Conservation (phyloP, 2,797 vertebrate genomes). For the Aeoliscus strigatus region DNA sequence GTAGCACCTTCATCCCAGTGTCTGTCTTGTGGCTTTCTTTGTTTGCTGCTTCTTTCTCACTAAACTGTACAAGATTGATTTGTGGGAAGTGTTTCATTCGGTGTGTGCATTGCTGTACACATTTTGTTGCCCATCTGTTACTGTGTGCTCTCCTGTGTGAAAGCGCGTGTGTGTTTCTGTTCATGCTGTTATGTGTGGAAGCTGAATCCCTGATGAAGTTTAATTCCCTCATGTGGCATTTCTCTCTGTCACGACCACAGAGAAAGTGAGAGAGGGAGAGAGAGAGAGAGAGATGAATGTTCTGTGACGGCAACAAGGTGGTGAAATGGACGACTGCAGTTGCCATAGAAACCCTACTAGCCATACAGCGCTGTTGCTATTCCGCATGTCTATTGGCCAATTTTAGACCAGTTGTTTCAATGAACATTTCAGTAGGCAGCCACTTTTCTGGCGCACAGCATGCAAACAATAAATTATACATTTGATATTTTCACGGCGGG, state of each 20-base stretch:
- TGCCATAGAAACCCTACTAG: constrained; percentile 73
- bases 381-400: constrained; percentile 55
- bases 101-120: constrained; percentile 19
- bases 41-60: constrained; percentile 41
- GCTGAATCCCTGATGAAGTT: constrained; percentile 64
- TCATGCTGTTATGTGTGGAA: constrained; percentile 46
- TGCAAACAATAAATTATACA: constrained; percentile 70
- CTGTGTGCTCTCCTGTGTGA: constrained; percentile 21
- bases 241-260: constrained; percentile 61
- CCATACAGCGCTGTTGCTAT: constrained; percentile 61
- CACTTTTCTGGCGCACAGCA: constrained; percentile 56
- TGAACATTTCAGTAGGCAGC: constrained; percentile 67
- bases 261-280: constrained; percentile 31
- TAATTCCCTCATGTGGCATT: constrained; percentile 68
- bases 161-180: constrained; percentile 23
- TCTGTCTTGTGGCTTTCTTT: constrained; percentile 43
- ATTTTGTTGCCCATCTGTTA: constrained; percentile 31
- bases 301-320: constrained; percentile 60
- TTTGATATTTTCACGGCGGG: constrained; percentile 50
- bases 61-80: constrained; percentile 45
- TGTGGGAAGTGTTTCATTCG: constrained; percentile 25
- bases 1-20: constrained; percentile 40
- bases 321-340: constrained; percentile 74
- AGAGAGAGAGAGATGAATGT: constrained; percentile 32
- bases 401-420: constrained; percentile 67